Evolutionary conservation across 2,797 vertebrate species (phyloP).

Genomic region (Otolemur crassicaudatus): DNA sequence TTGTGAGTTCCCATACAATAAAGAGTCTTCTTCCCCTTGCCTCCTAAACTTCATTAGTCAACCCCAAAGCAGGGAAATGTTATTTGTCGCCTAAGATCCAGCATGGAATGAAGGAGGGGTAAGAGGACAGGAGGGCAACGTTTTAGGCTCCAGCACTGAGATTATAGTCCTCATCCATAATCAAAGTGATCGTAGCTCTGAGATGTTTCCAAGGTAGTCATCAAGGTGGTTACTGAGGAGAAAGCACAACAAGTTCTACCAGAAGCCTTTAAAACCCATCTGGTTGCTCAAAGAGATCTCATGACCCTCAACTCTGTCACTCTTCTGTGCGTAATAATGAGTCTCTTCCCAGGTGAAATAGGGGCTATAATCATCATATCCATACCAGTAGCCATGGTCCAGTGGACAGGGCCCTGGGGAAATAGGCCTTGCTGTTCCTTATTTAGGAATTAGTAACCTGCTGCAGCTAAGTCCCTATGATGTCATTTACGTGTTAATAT

Average conservation of each 20-base stretch:
- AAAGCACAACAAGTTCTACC: conserved; percentile 53
- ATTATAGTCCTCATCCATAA: neutral
- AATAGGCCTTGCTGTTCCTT: neutral
- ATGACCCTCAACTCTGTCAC: neutral
- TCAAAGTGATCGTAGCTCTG: neutral
- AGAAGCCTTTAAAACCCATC: conserved; percentile 16
- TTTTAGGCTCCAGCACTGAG: neutral
- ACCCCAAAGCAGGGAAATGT: neutral
- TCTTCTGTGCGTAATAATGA: neutral
- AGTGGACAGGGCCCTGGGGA: neutral
- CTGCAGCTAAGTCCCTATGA: neutral
- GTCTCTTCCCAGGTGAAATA: neutral
- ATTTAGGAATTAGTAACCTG: neutral
- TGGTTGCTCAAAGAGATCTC: conserved; percentile 15
- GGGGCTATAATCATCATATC: neutral
- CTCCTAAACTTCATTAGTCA: neutral
- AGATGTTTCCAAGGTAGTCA: conserved; percentile 5
- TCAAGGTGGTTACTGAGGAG: neutral
- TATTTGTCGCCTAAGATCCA: neutral
- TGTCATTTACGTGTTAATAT: neutral
- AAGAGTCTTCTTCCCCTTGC: neutral
- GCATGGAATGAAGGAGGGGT: neutral
- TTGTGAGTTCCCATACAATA: neutral
- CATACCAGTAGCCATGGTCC: neutral
- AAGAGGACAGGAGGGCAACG: neutral